These are phyloP conservation scores for Notodonta ziczac DNA, from an alignment of 2,888 invertebrate genomes.

Conservation along the genomic window DNA sequence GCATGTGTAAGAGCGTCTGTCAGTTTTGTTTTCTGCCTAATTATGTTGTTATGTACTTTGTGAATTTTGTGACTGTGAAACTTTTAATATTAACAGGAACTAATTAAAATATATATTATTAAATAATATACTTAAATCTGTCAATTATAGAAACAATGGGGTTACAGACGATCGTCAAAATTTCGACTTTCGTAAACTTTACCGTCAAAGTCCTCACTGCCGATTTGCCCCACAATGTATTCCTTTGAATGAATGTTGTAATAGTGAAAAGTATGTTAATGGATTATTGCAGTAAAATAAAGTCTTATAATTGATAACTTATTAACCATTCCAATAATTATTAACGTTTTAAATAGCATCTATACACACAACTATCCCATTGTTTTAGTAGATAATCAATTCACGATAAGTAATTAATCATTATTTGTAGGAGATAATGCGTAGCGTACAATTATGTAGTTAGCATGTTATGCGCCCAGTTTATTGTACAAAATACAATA, in stretches of 20 bases:
- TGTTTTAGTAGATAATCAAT: not conserved
- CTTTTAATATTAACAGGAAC: too few species aligned
- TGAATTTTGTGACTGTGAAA: too few species aligned
- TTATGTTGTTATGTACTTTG: too few species aligned
- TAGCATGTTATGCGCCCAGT: not conserved
- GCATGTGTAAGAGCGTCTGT: too few species aligned
- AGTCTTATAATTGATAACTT: not conserved
- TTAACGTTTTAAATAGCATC: not conserved
- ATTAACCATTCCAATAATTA: constrained; percentile 3
- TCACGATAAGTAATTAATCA: not conserved
- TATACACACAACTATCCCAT: not conserved
- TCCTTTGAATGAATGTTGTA: not conserved
- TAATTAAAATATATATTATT: too few species aligned
- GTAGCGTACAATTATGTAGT: not conserved
- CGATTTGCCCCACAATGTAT: too few species aligned
- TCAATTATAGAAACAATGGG: too few species aligned
- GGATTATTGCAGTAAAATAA: not conserved
- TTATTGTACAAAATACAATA: not conserved
- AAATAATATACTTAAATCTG: too few species aligned
- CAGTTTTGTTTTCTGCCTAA: too few species aligned
- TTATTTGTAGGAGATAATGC: not conserved
- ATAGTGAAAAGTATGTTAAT: not conserved
- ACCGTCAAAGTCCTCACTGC: too few species aligned
- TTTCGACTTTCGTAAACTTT: too few species aligned
- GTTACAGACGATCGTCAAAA: too few species aligned